Conservation (phyloP, 2,797 vertebrate genomes). For the Babyrousa celebensis region DNA sequence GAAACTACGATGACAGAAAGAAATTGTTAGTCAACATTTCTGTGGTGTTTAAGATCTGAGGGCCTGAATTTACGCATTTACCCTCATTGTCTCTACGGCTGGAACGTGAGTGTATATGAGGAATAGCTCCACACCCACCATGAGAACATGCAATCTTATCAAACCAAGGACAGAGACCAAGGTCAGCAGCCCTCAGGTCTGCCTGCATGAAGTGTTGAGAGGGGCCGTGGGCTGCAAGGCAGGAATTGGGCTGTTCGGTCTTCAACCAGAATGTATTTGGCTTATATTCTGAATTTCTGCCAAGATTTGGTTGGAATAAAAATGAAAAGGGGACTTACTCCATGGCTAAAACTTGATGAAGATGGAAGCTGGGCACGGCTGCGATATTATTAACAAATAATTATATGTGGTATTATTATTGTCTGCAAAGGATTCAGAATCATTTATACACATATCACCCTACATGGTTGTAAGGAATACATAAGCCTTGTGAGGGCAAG, state of each 20-base stretch:
- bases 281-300: conserved; percentile 17
- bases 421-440: neutral
- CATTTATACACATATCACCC: neutral
- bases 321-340: neutral
- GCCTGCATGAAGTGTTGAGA: neutral
- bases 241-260: neutral
- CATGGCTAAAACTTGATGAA: neutral
- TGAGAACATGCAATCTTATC: neutral
- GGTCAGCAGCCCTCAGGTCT: neutral
- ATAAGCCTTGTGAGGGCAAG: neutral
- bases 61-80: neutral
- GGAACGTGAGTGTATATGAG: neutral
- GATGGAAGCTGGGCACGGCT: neutral
- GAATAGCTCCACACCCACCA: neutral
- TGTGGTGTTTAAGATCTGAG: neutral
- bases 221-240: neutral
- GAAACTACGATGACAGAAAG: neutral
- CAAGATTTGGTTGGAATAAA: neutral
- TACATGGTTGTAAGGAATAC: neutral
- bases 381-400: neutral
- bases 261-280: conserved; percentile 4
- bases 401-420: no score
- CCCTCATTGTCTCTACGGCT: neutral
- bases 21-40: neutral
- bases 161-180: neutral